phyloP scores from a whole-genome alignment of 2,113 vertebrate genomes.

The Peromyscus maniculatus region DNA sequence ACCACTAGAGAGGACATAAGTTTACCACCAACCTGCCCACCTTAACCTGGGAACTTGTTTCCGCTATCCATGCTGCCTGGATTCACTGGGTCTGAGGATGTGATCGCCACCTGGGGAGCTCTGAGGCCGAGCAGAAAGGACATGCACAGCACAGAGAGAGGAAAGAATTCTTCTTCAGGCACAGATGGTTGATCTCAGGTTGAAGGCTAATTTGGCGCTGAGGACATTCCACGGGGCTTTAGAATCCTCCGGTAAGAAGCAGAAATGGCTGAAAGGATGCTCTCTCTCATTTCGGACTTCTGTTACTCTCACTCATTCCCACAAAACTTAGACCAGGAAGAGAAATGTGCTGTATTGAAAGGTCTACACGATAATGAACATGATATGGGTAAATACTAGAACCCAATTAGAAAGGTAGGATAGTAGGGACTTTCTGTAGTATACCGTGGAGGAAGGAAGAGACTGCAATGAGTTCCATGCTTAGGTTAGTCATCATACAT shows the following conservation, averaged over 20 bases:
- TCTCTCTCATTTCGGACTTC: neutral
- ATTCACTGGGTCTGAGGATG: neutral
- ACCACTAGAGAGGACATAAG: neutral
- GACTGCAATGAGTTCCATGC: neutral
- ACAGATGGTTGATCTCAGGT: neutral
- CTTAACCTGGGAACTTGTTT: neutral
- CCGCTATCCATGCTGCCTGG: neutral
- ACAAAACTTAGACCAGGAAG: neutral
- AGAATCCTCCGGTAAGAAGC: neutral
- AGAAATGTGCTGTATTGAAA: neutral
- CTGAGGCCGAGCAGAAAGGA: neutral
- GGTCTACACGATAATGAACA: neutral
- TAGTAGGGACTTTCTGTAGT: neutral
- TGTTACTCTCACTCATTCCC: neutral
- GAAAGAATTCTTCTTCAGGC: neutral
- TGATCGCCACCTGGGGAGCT: neutral
- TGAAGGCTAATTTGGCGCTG: neutral
- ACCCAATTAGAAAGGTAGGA: neutral
- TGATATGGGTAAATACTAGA: neutral
- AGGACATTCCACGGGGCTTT: neutral
- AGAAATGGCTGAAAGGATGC: neutral
- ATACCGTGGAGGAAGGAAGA: neutral
- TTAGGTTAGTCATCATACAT: neutral
- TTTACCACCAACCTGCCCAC: neutral
- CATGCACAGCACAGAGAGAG: neutral